Percentiles rank a stretch among this genome's conserved stretches.
These are phyloP conservation scores for Zosterops japonicus DNA, from an alignment of 2,113 vertebrate genomes.

Conservation along the genomic window DNA sequence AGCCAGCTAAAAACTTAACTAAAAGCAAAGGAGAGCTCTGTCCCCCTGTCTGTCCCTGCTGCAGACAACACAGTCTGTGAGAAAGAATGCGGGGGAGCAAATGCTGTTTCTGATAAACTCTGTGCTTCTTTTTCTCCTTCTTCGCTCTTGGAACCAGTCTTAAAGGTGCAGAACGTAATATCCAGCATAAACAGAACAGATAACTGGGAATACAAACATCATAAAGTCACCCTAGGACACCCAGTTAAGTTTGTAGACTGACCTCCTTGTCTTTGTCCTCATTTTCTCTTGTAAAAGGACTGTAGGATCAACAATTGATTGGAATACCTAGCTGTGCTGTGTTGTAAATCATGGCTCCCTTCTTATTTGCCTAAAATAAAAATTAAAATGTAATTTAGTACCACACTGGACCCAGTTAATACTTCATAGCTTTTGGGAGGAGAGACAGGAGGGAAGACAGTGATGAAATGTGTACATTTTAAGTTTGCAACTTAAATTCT, in stretches of 20 bases:
- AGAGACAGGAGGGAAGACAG: background rate
- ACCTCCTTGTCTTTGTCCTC: background rate
- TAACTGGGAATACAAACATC: background rate
- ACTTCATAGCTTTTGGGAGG: background rate
- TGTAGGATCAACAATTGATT: background rate
- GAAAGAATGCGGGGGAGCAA: fast-evolving
- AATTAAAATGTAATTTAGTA: background rate
- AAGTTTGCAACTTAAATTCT: background rate
- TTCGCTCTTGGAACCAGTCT: background rate
- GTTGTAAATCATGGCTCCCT: background rate
- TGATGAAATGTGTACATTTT: background rate
- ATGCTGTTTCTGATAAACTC: background rate
- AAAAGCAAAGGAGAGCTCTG: background rate
- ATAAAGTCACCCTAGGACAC: background rate
- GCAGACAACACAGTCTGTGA: background rate
- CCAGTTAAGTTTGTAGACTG: background rate
- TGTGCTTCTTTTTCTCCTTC: fast-evolving
- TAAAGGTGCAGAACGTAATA: background rate
- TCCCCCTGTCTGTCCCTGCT: background rate
- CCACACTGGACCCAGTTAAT: background rate
- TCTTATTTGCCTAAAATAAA: background rate
- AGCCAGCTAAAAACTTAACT: background rate
- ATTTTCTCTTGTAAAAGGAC: background rate
- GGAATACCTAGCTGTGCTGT: background rate
- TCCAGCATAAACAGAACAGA: background rate